Evolutionary conservation across 2,113 vertebrate species (phyloP).

Genomic region (Platysteira castanea): DNA sequence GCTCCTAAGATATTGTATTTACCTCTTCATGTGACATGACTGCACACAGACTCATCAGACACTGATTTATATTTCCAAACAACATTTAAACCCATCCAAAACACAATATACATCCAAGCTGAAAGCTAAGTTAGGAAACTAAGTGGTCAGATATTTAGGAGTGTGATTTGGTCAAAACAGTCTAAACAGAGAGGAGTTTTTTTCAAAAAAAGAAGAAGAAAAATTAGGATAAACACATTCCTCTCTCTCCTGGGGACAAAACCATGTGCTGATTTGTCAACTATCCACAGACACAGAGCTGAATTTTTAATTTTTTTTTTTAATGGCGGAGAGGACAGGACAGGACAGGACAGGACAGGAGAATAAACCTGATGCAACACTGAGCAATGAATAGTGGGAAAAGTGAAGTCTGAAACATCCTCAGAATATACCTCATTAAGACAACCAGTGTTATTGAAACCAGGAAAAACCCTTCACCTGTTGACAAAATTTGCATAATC

Average conservation of each 20-base stretch:
- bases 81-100: slow-evolving; percentile 4
- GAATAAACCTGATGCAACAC: not conserved
- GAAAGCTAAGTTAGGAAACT: not conserved
- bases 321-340: too few relatives aligned
- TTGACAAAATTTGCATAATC: not conserved
- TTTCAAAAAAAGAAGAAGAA: not conserved
- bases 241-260: not conserved
- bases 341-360: not conserved
- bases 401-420: not conserved
- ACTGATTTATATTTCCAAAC: slow-evolving; percentile 26
- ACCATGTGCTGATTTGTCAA: not conserved
- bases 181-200: not conserved
- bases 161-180: not conserved
- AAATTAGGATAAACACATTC: not conserved
- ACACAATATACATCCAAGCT: not conserved
- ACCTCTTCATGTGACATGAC: not conserved
- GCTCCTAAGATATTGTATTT: not conserved
- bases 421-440: not conserved
- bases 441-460: not conserved
- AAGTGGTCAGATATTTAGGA: not conserved
- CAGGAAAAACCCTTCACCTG: not conserved
- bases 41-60: not conserved
- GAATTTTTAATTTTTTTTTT: not conserved
- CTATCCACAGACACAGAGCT: not conserved
- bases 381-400: not conserved